These are phyloP conservation scores for Crotophaga sulcirostris DNA, from an alignment of 2,113 vertebrate species.

Conservation along the genomic window DNA sequence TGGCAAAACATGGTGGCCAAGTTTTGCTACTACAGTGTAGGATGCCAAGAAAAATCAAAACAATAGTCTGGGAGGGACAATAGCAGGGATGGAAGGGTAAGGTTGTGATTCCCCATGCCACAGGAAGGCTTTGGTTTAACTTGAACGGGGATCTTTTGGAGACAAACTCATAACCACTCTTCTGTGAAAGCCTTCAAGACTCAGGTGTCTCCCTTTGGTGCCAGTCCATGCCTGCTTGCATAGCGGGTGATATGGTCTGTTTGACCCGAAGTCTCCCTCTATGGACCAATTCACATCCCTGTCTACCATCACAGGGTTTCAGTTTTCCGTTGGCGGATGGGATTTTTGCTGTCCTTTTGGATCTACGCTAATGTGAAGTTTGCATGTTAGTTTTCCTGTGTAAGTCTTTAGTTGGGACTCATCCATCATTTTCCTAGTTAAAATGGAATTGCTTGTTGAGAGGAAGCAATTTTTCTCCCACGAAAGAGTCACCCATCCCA, in stretches of 20 bases:
- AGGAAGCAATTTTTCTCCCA: conserved; percentile 67
- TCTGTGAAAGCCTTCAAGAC: neutral
- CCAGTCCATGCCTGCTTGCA: accelerated
- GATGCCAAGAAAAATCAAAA: conserved; percentile 59
- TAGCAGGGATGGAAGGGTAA: conserved; percentile 54
- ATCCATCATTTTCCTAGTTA: conserved; percentile 42
- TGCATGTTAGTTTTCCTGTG: neutral
- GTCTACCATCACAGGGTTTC: accelerated
- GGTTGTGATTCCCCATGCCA: neutral
- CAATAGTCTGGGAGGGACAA: conserved; percentile 51
- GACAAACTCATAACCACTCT: neutral
- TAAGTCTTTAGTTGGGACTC: neutral
- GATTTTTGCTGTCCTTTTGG: neutral
- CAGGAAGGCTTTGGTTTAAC: neutral
- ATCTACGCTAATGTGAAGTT: neutral
- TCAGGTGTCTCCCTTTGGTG: neutral
- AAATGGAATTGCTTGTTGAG: neutral
- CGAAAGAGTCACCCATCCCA: conserved; percentile 1
- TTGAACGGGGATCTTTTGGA: neutral
- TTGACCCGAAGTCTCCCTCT: neutral
- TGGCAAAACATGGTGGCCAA: conserved; percentile 38
- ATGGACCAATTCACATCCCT: neutral
- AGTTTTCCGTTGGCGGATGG: accelerated
- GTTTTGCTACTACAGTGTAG: neutral
- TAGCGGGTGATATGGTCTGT: neutral